Percentiles rank a stretch among this genome's conserved stretches.
These are phyloP conservation scores for Heliconius sara DNA, from an alignment of 2,888 invertebrate species.

Conservation along the genomic window DNA sequence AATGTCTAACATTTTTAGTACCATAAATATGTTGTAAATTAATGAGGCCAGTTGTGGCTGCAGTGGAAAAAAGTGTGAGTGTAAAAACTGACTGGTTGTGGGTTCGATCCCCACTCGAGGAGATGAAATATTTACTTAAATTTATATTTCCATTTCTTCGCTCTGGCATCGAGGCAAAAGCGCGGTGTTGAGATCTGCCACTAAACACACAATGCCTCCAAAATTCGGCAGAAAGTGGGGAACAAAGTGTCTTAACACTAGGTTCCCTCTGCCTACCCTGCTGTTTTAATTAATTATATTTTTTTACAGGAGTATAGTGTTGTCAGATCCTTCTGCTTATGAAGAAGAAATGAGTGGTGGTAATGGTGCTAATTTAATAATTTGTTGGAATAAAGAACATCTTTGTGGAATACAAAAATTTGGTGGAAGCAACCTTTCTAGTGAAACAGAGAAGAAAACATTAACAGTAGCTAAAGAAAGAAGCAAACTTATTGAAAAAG, in stretches of 20 bases:
- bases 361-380: constrained; percentile 84
- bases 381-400: constrained; percentile 86
- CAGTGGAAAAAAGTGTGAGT: too few species aligned
- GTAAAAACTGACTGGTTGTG: too few species aligned
- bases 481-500: constrained; percentile 78
- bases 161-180: too few species aligned
- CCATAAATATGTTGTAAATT: constrained; percentile 2
- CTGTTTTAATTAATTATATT: neutral
- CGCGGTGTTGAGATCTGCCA: too few species aligned
- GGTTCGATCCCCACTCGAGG: too few species aligned
- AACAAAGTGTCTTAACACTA: too few species aligned
- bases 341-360: constrained; percentile 90
- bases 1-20: neutral
- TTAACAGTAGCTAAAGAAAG: constrained; percentile 85
- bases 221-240: too few species aligned
- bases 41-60: neutral
- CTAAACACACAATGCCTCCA: too few species aligned
- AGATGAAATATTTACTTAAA: too few species aligned
- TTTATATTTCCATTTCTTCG: too few species aligned
- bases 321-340: constrained; percentile 92
- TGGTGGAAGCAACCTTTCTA: constrained; percentile 87
- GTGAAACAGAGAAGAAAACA: constrained; percentile 83
- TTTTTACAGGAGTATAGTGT: constrained; percentile 84
- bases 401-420: constrained; percentile 89
- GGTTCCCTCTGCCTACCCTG: too few species aligned